phyloP scores from a whole-genome alignment of 2,797 vertebrate genomes.

The Hoplostethus mediterraneus region DNA sequence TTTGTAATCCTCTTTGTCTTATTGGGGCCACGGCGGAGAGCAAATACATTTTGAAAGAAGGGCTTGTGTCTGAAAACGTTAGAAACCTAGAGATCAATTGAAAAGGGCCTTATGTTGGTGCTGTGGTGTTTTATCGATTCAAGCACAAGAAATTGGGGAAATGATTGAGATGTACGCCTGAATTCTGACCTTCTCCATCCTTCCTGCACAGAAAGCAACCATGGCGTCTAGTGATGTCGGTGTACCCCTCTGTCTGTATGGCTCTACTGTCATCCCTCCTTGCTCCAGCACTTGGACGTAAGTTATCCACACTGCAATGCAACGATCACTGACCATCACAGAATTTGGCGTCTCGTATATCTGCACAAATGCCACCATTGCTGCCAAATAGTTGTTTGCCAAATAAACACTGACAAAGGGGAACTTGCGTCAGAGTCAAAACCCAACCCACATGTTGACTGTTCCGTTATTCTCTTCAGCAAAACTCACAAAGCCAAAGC shows the following conservation, averaged over 20 bases:
- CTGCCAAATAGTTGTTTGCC: conserved; percentile 37
- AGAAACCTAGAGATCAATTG: conserved; percentile 14
- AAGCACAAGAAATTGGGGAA: conserved; percentile 32
- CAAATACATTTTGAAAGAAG: background rate
- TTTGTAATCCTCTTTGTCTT: background rate
- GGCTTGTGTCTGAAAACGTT: background rate
- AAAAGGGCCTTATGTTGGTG: conserved; percentile 21
- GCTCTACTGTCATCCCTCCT: conserved; percentile 70
- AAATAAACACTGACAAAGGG: conserved; percentile 28
- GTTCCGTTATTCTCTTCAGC: conserved; percentile 51
- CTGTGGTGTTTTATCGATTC: conserved; percentile 45
- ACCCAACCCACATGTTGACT: conserved; percentile 17
- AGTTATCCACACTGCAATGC: conserved; percentile 58
- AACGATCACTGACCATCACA: conserved; percentile 11
- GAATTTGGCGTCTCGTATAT: background rate
- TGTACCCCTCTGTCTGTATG: conserved; percentile 41
- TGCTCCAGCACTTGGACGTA: conserved; percentile 77
- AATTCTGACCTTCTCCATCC: conserved; percentile 48
- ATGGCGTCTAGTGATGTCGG: conserved; percentile 27
- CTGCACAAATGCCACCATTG: background rate
- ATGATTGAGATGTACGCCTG: conserved; percentile 29
- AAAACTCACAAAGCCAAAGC: conserved; percentile 36
- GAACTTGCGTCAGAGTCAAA: conserved; percentile 20
- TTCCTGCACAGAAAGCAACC: conserved; percentile 67
- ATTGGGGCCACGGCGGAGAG: background rate